Base-by-base conservation (phyloP, 2,113 vertebrate genomes). In the Eubucco bourcierii region DNA sequence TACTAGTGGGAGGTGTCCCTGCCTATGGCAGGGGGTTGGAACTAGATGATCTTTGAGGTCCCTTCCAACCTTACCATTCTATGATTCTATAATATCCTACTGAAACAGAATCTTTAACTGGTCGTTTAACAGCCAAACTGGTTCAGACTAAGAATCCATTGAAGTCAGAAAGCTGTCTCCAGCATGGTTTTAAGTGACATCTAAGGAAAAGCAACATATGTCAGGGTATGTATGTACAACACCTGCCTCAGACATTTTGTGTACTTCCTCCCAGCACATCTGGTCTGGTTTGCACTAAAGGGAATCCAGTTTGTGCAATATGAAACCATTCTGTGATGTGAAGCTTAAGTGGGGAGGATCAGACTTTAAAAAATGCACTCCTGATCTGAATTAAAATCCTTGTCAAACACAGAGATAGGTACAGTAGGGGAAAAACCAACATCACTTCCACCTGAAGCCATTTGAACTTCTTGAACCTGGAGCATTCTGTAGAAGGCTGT, bases 331-430 rank as follows among this genome's bases (percentile, higher is more conserved):
- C 39, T 44, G 64, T 33, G 44, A 68, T n/a, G 34, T 44, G n/a
- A 90, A 24, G 27, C 55, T 37, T 58, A 65, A 65, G 23, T 28
- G n/a, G 28, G 12, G 28, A 68, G 25, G 28, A 65, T 50, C 25
- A 25, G 15, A 15, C 25, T 84, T 79, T 24, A 94, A 50, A 50
- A 92, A 86, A 70, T 0, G 1, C 23, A 59, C 29, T 70, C 25
- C 34, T 77, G 56, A 91, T 93, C 66, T 39, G 39, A 90, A 91
- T 78, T 80, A 21, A 90, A 96, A 80, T 66, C 20, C 46, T 80
- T 44, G 14, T 31, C 52, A 59, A 70, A 85, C 24, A 44, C 28
- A 82, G 20, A 58, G 61, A 34, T 9, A 83, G 47, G 10, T 27
- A 67, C 58, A 11, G 33, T 9, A 73, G 33, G 41, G 44, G 21